Evolutionary conservation across 2,113 vertebrate genomes (phyloP).

Genomic region (Budorcas taxicolor): DNA sequence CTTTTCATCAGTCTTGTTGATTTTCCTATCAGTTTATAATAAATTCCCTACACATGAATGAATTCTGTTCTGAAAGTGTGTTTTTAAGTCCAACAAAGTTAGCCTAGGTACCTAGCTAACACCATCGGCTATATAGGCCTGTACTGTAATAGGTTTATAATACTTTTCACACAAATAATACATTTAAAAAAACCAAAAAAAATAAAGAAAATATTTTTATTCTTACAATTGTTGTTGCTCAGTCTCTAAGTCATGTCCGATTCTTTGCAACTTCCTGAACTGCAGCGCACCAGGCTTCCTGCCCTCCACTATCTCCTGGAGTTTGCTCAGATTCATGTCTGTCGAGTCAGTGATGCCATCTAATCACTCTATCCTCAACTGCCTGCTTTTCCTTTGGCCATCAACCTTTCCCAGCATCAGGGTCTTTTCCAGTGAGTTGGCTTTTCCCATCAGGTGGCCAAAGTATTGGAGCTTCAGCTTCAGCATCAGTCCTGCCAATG

Average conservation of each 20-base stretch:
- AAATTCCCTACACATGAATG: not conserved
- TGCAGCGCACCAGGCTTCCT: not conserved
- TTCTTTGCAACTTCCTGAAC: not conserved
- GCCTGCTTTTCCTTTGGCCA: not conserved
- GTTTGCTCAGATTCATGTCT: not conserved
- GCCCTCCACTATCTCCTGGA: not conserved
- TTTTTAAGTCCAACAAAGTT: not conserved
- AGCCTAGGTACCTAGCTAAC: not conserved
- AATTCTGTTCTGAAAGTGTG: not conserved
- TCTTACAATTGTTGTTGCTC: not conserved
- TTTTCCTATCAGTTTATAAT: not conserved
- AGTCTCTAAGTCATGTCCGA: not conserved
- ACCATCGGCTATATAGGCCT: not conserved
- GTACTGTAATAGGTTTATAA: not conserved
- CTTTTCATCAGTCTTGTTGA: not conserved
- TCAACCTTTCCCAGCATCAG: not conserved
- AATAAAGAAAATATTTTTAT: not conserved
- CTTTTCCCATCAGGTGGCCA: not conserved
- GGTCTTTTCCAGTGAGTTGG: not conserved
- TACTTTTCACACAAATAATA: not conserved
- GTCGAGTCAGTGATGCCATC: not conserved
- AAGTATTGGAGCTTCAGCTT: not conserved
- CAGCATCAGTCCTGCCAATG: not conserved
- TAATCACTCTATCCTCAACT: not conserved
- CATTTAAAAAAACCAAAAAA: not conserved